These are phyloP conservation scores for Tetropium fuscum DNA, from an alignment of 2,888 invertebrate species.

Conservation along the genomic window DNA sequence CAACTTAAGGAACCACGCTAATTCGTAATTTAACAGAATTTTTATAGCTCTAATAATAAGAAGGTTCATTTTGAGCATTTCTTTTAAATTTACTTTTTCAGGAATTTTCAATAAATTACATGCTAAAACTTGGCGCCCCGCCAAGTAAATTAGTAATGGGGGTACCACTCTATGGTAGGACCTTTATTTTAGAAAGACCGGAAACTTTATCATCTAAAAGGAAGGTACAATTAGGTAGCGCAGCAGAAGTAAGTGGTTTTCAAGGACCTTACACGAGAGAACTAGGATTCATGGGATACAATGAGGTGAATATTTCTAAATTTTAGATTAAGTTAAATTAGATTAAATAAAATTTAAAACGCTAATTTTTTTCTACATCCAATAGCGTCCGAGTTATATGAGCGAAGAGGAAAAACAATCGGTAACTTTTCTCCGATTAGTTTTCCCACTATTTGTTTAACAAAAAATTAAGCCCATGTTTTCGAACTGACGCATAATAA, in stretches of 20 bases:
- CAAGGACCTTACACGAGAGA: constrained; percentile 83
- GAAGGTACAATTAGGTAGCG: constrained; percentile 68
- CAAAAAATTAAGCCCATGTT: too few species aligned
- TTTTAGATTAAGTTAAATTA: background rate
- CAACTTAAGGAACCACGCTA: too few species aligned
- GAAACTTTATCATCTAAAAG: constrained; percentile 51
- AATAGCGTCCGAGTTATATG: too few species aligned
- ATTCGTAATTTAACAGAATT: too few species aligned
- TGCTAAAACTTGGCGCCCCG: constrained; percentile 79
- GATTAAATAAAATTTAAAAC: too few species aligned
- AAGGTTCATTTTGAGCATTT: too few species aligned
- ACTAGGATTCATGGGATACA: constrained; percentile 88
- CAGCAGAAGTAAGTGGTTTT: constrained; percentile 74
- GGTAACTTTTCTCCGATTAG: too few species aligned
- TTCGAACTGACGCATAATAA: too few species aligned
- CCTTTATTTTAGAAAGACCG: constrained; percentile 72
- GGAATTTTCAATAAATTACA: constrained; percentile 82
- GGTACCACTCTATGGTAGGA: constrained; percentile 86
- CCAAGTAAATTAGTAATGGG: constrained; percentile 85
- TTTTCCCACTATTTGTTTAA: too few species aligned
- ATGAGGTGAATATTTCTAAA: constrained; percentile 73
- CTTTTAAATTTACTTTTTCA: constrained; percentile 56
- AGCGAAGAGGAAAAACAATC: too few species aligned
- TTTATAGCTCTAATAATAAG: too few species aligned
- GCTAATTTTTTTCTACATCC: too few species aligned